These are phyloP conservation scores for Lichenostomus cassidix DNA, from an alignment of 2,113 vertebrate genomes.

Conservation along the genomic window DNA sequence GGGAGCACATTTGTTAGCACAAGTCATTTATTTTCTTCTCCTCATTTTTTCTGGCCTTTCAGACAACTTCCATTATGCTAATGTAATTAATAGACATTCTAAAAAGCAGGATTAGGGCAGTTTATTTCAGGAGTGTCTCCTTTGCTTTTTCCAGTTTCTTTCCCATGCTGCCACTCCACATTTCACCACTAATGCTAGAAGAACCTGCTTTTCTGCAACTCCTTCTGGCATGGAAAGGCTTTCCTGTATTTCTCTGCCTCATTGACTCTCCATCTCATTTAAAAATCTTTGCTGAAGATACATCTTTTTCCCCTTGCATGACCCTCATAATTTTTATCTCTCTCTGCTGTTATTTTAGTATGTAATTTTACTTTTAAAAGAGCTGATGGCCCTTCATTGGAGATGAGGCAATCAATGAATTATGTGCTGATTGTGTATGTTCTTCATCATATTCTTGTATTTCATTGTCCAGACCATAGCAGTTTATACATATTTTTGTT, in stretches of 20 bases:
- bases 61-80: background rate
- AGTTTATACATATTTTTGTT: conserved; percentile 9
- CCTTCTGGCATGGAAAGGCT: background rate
- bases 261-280: conserved; percentile 61
- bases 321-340: conserved; percentile 61
- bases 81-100: conserved; percentile 22
- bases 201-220: conserved; percentile 28
- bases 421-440: conserved; percentile 43
- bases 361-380: conserved; percentile 61
- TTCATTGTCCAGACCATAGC: conserved; percentile 27
- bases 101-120: background rate
- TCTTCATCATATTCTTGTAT: conserved; percentile 42
- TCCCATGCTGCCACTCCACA: background rate
- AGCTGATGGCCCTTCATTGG: conserved; percentile 46
- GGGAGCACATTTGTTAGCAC: background rate
- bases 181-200: background rate
- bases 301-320: conserved; percentile 59
- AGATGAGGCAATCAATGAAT: conserved; percentile 56
- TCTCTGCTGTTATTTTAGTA: conserved; percentile 57
- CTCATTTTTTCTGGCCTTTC: background rate
- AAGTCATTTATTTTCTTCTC: background rate
- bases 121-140: conserved; percentile 5
- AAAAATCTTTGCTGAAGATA: conserved; percentile 66
- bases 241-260: conserved; percentile 50
- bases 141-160: background rate